These are phyloP conservation scores for Remorina albescens DNA, from an alignment of 2,797 vertebrate genomes.

Conservation along the genomic window DNA sequence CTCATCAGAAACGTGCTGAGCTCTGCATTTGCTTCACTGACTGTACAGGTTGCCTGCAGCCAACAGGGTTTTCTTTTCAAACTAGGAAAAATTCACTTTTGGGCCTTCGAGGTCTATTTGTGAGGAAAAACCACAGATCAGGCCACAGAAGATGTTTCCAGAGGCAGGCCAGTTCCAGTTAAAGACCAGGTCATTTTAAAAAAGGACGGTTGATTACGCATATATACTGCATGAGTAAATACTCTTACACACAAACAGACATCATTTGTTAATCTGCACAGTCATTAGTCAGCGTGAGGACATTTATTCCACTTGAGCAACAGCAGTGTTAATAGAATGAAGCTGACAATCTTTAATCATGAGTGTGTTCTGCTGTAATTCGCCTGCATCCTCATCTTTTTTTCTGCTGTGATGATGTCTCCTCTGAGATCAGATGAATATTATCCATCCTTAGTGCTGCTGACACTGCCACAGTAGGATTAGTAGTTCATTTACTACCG, in stretches of 20 bases:
- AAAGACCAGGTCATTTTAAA: too few species aligned
- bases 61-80: neutral
- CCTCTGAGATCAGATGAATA: neutral
- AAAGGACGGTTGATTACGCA: too few species aligned
- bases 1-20: slow-evolving; percentile 19
- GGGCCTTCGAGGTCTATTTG: neutral
- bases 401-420: neutral
- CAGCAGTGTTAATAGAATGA: slow-evolving; percentile 16
- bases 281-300: slow-evolving; percentile 3
- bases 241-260: neutral
- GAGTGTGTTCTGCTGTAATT: neutral
- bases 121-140: neutral
- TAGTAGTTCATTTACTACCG: neutral
- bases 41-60: neutral
- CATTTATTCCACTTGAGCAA: slow-evolving; percentile 6
- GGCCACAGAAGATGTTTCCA: neutral
- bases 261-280: neutral
- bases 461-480: neutral
- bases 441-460: neutral
- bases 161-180: neutral
- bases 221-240: slow-evolving; percentile 10
- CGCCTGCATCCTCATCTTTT: slow-evolving; percentile 7
- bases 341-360: slow-evolving; percentile 4
- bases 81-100: neutral
- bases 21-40: neutral